Conservation (phyloP, 1,140 invertebrate genomes). For the Gonatopus flavifemur region DNA sequence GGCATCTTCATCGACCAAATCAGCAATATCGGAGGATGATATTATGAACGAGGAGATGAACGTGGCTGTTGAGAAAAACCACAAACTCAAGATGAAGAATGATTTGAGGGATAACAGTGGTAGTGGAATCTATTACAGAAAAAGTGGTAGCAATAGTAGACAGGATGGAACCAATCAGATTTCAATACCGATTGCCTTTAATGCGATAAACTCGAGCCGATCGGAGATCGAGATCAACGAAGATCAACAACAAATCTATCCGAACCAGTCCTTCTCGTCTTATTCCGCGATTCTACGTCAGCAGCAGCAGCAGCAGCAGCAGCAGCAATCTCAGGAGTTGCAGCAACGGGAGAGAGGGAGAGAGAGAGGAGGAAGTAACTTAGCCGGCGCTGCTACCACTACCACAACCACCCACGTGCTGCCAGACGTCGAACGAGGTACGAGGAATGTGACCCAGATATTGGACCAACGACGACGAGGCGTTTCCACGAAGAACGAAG, state of each 20-base stretch:
- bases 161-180: too few species aligned
- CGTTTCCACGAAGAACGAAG: slow-evolving; percentile 13
- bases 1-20: slow-evolving; percentile 6
- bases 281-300: slow-evolving; percentile 12
- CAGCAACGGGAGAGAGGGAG: too few species aligned
- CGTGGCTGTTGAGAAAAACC: slow-evolving; percentile 41
- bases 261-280: slow-evolving; percentile 32
- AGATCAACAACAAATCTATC: slow-evolving; percentile 11
- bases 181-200: slow-evolving; percentile 14
- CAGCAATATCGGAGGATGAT: slow-evolving; percentile 26
- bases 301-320: neutral
- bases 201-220: slow-evolving; percentile 14
- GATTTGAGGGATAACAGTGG: slow-evolving; percentile 26
- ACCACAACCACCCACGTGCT: slow-evolving; percentile 18
- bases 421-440: too few species aligned
- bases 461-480: slow-evolving; percentile 7
- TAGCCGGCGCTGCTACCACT: neutral
- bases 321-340: too few species aligned
- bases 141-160: too few species aligned
- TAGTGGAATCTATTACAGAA: slow-evolving; percentile 37
- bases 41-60: slow-evolving; percentile 47
- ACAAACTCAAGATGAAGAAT: slow-evolving; percentile 41
- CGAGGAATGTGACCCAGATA: slow-evolving; percentile 35
- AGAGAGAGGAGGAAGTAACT: slow-evolving; percentile 28
- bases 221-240: slow-evolving; percentile 10